These are phyloP conservation scores for Elaphurus davidianus DNA, from an alignment of 2,113 vertebrate species.

Conservation along the genomic window DNA sequence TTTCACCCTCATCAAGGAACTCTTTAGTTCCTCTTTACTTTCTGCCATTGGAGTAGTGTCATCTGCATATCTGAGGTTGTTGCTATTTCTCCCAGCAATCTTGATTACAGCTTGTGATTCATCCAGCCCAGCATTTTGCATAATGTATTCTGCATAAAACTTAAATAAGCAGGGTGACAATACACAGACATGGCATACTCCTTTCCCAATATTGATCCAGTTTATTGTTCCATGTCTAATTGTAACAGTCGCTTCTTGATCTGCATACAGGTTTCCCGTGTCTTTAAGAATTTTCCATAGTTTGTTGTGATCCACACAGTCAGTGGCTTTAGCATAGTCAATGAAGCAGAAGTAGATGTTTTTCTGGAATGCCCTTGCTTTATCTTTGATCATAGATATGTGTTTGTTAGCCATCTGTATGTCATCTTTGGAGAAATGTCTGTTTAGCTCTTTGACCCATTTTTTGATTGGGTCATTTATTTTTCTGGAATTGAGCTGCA, in stretches of 20 bases:
- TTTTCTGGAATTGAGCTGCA: too few species aligned
- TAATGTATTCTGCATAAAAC: neutral
- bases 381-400: neutral
- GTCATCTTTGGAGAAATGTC: too few species aligned
- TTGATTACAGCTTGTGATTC: neutral
- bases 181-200: neutral
- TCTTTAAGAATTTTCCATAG: neutral
- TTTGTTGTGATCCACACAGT: neutral
- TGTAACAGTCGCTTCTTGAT: neutral
- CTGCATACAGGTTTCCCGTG: neutral
- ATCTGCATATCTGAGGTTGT: neutral
- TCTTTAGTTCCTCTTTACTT: neutral
- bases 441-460: too few species aligned
- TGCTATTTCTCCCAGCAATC: neutral
- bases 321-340: neutral
- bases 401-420: too few species aligned
- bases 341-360: neutral
- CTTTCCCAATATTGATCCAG: neutral
- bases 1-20: neutral
- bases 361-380: neutral
- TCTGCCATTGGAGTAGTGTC: neutral
- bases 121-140: neutral
- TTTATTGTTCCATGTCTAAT: neutral
- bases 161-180: neutral
- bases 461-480: too few species aligned